These are phyloP conservation scores for Naso thynnoides DNA, from an alignment of 2,797 vertebrate genomes.

Conservation along the genomic window DNA sequence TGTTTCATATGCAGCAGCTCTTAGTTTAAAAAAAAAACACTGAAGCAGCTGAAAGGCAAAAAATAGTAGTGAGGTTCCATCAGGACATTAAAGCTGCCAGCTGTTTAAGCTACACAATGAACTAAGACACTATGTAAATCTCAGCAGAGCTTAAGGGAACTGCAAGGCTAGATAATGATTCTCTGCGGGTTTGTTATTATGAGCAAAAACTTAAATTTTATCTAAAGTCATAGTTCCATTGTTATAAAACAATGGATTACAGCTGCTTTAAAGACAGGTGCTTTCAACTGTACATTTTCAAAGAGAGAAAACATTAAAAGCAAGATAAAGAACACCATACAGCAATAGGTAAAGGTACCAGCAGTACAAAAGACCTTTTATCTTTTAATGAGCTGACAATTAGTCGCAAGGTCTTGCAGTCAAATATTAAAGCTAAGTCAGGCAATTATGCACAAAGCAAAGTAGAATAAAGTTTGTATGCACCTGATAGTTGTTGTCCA, in stretches of 20 bases:
- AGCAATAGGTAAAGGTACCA: neutral
- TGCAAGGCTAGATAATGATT: neutral
- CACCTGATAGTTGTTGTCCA: conserved; percentile 89
- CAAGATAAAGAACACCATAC: neutral
- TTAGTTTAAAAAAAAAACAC: too few relatives aligned
- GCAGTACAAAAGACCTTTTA: neutral
- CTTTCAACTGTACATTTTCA: conserved; percentile 5
- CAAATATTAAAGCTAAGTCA: too few relatives aligned
- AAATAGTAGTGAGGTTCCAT: neutral
- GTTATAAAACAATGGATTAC: neutral
- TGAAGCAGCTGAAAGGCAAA: neutral
- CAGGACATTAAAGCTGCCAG: neutral
- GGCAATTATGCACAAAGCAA: neutral
- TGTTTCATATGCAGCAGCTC: too few relatives aligned
- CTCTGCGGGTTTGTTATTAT: neutral
- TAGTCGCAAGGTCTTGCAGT: neutral
- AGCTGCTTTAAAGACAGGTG: neutral
- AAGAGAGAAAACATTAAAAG: neutral
- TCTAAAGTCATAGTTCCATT: neutral
- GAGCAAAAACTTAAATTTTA: neutral
- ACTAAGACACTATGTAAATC: neutral
- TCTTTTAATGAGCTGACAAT: conserved; percentile 32
- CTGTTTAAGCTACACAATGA: neutral
- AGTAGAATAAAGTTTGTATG: neutral
- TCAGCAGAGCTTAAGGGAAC: neutral